These are phyloP conservation scores for Palythoa grandiflora DNA, from an alignment of 92 coral and sea anemone species.

Conservation along the genomic window DNA sequence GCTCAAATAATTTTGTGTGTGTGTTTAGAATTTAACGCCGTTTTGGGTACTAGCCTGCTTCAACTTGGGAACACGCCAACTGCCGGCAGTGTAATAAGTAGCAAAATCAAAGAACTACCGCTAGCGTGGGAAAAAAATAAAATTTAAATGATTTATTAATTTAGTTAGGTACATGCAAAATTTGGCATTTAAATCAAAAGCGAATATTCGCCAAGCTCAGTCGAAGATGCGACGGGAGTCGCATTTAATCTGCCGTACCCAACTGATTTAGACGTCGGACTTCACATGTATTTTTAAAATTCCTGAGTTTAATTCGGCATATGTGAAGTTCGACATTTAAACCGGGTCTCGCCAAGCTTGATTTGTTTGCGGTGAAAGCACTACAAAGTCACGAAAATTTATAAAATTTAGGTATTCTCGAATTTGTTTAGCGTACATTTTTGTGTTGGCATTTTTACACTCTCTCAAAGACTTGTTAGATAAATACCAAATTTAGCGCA, in stretches of 20 bases:
- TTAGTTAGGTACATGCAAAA: background rate
- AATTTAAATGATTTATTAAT: conserved; percentile 1
- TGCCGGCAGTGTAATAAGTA: conserved; percentile 10
- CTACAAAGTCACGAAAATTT: background rate
- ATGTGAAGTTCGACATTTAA: no score
- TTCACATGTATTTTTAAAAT: background rate
- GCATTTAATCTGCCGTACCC: no score
- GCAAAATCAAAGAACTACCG: background rate
- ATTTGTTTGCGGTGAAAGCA: conserved; percentile 7
- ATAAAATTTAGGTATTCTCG: no score
- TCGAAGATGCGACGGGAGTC: background rate
- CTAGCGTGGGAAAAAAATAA: conserved; percentile 20
- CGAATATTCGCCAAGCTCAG: background rate
- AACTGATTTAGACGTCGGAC: background rate
- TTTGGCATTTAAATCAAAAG: background rate
- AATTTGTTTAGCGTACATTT: conserved; percentile 1
- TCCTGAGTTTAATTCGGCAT: no score
- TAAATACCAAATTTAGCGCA: conserved; percentile 9
- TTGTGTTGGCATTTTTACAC: background rate
- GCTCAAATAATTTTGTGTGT: conserved; percentile 19
- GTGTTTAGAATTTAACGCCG: conserved; percentile 15
- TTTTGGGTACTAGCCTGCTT: conserved; percentile 17
- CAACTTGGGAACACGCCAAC: conserved; percentile 17
- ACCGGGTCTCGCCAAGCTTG: background rate
- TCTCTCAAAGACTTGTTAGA: background rate